phyloP scores from a whole-genome alignment of 1,140 invertebrate genomes.

The Teleogryllus occipitalis region DNA sequence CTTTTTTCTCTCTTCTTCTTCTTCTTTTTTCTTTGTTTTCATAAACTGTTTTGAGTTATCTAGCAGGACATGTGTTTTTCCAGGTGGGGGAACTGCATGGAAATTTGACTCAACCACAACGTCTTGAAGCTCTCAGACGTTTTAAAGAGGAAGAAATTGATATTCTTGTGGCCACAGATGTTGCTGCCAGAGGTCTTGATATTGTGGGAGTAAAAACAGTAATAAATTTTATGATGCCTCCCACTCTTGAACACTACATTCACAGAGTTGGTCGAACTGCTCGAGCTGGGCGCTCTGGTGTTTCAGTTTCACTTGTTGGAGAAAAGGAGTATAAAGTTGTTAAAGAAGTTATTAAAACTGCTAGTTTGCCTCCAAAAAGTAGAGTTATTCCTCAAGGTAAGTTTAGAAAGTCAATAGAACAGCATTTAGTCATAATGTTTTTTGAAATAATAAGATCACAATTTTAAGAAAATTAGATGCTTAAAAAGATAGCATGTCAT shows the following conservation, averaged over 20 bases:
- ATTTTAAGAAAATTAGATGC: not conserved
- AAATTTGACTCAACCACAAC: slow-evolving; percentile 85
- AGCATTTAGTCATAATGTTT: not conserved
- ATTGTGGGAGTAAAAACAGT: slow-evolving; percentile 92
- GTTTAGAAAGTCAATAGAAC: not conserved
- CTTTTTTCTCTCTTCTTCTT: slow-evolving; percentile 8
- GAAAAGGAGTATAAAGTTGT: slow-evolving; percentile 85
- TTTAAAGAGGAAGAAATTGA: slow-evolving; percentile 87
- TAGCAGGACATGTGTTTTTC: slow-evolving; percentile 21
- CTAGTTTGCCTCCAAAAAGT: slow-evolving; percentile 76
- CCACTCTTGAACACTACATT: slow-evolving; percentile 90
- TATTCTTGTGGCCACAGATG: slow-evolving; percentile 90
- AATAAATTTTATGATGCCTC: slow-evolving; percentile 93
- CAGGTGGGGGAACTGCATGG: slow-evolving; percentile 90
- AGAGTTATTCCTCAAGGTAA: slow-evolving; percentile 70
- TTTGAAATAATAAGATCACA: not conserved
- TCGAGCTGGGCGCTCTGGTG: slow-evolving; percentile 78
- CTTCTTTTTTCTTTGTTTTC: slow-evolving; percentile 15
- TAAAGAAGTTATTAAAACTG: slow-evolving; percentile 84
- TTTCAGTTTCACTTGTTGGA: slow-evolving; percentile 88
- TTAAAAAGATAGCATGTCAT: not conserved
- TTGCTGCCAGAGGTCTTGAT: slow-evolving; percentile 92
- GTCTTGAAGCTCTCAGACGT: slow-evolving; percentile 77
- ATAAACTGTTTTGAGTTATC: not conserved
- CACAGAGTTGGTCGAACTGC: slow-evolving; percentile 91